These are phyloP conservation scores for Phorcus lineatus DNA, from an alignment of 2,888 invertebrate genomes.

Conservation along the genomic window DNA sequence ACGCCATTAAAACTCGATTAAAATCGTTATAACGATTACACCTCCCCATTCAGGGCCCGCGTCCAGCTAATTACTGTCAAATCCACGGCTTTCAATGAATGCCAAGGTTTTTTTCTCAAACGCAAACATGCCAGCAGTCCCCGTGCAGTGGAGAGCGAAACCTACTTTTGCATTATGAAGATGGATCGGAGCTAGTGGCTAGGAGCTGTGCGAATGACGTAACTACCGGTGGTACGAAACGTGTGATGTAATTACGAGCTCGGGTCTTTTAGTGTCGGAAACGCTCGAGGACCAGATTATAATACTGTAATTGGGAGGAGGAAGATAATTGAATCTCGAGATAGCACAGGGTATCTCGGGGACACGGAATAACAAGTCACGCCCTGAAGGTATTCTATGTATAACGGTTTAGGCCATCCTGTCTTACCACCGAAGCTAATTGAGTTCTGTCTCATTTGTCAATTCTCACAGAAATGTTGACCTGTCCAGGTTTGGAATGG, in stretches of 20 bases:
- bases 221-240: background rate
- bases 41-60: no score
- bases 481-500: background rate
- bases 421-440: background rate
- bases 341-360: background rate
- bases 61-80: no score
- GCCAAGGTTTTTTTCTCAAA: no score
- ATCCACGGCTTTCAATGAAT: no score
- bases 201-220: background rate
- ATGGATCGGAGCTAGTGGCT: background rate
- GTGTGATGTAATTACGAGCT: slow-evolving; percentile 4
- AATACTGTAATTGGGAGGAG: slow-evolving; percentile 15
- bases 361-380: background rate
- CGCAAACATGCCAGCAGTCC: no score
- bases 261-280: background rate
- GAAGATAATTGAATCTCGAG: slow-evolving; percentile 3
- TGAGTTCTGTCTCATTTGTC: background rate
- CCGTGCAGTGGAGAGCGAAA: no score
- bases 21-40: no score
- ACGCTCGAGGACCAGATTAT: background rate
- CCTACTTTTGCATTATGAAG: no score
- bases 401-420: background rate
- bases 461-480: background rate
- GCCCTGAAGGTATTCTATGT: background rate
- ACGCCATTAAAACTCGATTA: no score